Percentiles rank a stretch among this genome's conserved stretches.
Conservation (phyloP, 2,797 vertebrate genomes). For the Gorsachius magnificus region DNA sequence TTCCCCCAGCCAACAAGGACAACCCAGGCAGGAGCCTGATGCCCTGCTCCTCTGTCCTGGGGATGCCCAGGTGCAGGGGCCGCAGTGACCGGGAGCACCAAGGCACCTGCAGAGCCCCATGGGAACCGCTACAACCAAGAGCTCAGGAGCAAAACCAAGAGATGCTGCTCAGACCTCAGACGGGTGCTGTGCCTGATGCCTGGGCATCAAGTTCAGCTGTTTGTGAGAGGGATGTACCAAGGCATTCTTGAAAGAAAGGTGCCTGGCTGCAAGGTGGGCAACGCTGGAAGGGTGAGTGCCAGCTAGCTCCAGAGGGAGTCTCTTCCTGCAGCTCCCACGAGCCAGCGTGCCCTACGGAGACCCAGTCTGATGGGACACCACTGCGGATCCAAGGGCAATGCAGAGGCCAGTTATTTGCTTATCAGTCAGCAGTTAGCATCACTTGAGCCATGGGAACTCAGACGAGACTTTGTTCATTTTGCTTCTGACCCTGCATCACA, state of each 20-base stretch:
- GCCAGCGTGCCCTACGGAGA: background rate
- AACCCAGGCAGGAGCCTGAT: background rate
- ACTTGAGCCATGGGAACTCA: background rate
- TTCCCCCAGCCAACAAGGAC: background rate
- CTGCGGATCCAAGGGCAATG: background rate
- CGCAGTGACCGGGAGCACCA: rapidly evolving
- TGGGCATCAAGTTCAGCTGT: rapidly evolving
- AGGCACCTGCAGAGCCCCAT: rapidly evolving
- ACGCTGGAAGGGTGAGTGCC: background rate
- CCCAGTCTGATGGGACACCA: background rate
- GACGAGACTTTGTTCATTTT: background rate
- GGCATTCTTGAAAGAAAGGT: background rate
- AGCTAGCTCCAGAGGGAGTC: background rate
- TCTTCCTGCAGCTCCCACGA: background rate
- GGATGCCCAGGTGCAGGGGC: background rate
- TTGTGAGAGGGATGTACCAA: background rate
- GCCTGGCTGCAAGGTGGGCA: background rate
- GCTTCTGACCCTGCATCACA: background rate
- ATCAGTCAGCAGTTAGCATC: background rate
- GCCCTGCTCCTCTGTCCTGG: background rate
- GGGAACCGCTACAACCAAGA: background rate
- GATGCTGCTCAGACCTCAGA: background rate
- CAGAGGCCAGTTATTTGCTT: background rate
- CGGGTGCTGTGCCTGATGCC: background rate
- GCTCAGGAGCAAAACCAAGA: background rate